Conservation (phyloP, 2,113 vertebrate genomes). For the Aegithalos caudatus region DNA sequence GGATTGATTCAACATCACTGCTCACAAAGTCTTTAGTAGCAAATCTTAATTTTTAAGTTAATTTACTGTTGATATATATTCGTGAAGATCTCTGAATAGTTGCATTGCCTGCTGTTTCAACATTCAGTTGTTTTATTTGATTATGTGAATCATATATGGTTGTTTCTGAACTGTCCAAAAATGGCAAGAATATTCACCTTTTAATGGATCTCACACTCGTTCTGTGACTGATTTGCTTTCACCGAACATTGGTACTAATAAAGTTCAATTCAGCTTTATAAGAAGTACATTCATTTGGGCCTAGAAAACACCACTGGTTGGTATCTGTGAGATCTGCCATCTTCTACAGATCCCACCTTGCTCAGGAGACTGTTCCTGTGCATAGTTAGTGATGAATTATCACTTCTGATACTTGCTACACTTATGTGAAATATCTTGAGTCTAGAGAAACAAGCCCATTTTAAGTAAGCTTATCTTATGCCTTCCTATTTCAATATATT, state of each 20-base stretch:
- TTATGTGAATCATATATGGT: not conserved
- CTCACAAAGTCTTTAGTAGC: not conserved
- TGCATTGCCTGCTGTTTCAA: not conserved
- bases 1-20: not conserved
- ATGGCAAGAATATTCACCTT: not conserved
- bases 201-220: not conserved
- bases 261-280: not conserved
- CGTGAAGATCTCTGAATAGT: not conserved
- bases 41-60: not conserved
- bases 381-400: not conserved
- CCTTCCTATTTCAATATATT: not conserved
- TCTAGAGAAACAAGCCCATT: not conserved
- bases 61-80: not conserved
- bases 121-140: not conserved
- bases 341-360: not conserved
- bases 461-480: not conserved
- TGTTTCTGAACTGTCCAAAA: not conserved
- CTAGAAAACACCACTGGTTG: not conserved
- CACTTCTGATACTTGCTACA: not conserved
- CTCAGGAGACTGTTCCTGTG: not conserved
- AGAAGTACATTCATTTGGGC: not conserved
- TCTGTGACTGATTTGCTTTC: not conserved
- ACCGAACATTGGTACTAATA: not conserved
- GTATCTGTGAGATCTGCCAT: not conserved
- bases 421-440: not conserved